Base-by-base conservation (phyloP, 2,888 invertebrate species). In the Agelastica alni region DNA sequence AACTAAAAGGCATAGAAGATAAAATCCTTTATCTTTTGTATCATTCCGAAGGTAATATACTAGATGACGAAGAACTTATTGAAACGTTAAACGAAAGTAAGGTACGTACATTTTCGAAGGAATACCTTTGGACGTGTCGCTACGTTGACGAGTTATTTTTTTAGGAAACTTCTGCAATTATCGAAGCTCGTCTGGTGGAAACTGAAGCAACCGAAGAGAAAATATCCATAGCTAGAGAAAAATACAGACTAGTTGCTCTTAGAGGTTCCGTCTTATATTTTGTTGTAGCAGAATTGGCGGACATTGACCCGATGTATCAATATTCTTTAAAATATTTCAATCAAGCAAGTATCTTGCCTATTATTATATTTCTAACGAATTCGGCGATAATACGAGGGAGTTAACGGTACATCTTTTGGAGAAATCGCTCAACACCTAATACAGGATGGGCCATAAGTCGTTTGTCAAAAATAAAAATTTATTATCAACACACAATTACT, bases 221-320 rank as follows among this genome's bases (percentile, higher is more conserved):
- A 60, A 91, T 93, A 65, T 90, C 92, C 1, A 83, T 89, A 1
- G 92, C 93, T 0, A 82, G 96, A 32, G 91, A 94, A 76, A 89
- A 87, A 66, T 96, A 95, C 75, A 83, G 92, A 18, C 83, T 87
- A 0, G 89, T 95, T 4, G 93, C 96, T 0, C 88, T 87, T 0
- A 85, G 94, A 59, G 96, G 95, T 1, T 92, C 95, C 0, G 88
- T 93, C 12, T 78, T 96, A 3, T 96, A 93, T 76, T 96, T 96
- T 75, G 92, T 93, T 0, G 91, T 96, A 2, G 89, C 93, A 0
- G 88, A 89, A 70, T 79, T 96, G 12, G 88, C 92, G 0, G 90
- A 93, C 67, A 90, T 96, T 53, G 95, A 96, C 76, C 92, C 94
- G 0, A 96, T 96, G 96, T 96, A 96, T 76, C 96, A 96, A 77